Evolutionary conservation across 2,113 vertebrate genomes (phyloP).

Genomic region (Myotis brandtii): DNA sequence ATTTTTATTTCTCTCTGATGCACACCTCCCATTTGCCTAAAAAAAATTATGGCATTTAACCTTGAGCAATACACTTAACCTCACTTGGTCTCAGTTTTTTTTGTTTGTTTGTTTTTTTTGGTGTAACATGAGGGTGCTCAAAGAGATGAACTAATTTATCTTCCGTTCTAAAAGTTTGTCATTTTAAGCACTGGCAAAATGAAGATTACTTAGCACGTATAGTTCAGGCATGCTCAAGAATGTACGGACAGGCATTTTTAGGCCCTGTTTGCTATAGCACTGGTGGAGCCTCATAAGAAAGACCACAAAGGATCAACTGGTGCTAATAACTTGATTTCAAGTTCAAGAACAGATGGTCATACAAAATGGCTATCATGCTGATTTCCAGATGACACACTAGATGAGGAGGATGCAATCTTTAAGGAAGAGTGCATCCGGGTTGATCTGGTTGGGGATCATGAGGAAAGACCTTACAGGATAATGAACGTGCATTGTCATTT

Average conservation of each 20-base stretch:
- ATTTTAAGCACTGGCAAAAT: background rate
- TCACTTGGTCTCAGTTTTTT: background rate
- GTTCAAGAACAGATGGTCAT: background rate
- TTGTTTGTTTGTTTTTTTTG: background rate
- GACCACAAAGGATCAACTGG: background rate
- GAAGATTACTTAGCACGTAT: background rate
- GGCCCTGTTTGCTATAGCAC: background rate
- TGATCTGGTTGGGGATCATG: background rate
- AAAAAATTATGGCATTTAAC: conserved; percentile 36
- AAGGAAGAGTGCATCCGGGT: background rate
- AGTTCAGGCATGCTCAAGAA: background rate
- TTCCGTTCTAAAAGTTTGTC: background rate
- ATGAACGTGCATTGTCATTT: background rate
- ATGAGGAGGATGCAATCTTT: background rate
- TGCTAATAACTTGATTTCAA: background rate
- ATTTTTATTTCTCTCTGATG: background rate
- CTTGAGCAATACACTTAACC: background rate
- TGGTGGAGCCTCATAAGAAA: background rate
- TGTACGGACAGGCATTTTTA: background rate
- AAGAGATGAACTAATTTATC: background rate
- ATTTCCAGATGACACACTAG: background rate
- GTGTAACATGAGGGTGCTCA: background rate
- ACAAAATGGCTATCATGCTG: background rate
- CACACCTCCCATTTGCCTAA: background rate
- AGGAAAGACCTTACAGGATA: background rate